A percentile compares a stretch with the other conserved stretches of the same genome.
phyloP scores from a whole-genome alignment of 2,888 invertebrate genomes.

The Bombyx huttoni region DNA sequence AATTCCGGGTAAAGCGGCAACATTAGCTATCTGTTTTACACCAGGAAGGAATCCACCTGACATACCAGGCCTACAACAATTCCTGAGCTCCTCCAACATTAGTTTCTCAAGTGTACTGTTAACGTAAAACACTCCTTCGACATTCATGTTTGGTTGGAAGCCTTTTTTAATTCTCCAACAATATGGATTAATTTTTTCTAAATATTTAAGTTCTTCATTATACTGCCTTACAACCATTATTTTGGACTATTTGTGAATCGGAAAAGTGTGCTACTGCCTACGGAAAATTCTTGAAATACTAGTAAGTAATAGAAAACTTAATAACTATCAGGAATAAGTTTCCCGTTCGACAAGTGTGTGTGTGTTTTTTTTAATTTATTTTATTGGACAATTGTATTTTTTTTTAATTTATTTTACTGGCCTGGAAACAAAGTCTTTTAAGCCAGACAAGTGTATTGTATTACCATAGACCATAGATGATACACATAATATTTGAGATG shows the following conservation, averaged over 20 bases:
- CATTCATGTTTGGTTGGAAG: constrained; percentile 99
- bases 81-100: constrained; percentile 96
- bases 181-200: constrained; percentile 88
- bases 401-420: too few relatives aligned
- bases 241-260: background rate
- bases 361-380: too few relatives aligned
- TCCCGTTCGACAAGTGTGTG: too few relatives aligned
- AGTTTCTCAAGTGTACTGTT: constrained; percentile 91
- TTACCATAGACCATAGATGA: too few relatives aligned
- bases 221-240: constrained; percentile 91
- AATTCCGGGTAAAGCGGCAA: constrained; percentile 97
- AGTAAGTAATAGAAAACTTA: too few relatives aligned
- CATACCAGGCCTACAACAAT: constrained; percentile 90
- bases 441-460: too few relatives aligned
- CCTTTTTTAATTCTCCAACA: constrained; percentile 98
- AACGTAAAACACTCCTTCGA: constrained; percentile 97
- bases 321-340: too few relatives aligned
- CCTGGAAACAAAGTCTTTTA: too few relatives aligned
- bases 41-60: constrained; percentile 98
- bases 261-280: background rate
- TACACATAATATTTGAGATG: too few relatives aligned
- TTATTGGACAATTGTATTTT: too few relatives aligned
- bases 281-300: background rate
- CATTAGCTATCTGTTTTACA: constrained; percentile 99
- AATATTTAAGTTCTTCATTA: constrained; percentile 92